phyloP scores from a whole-genome alignment of 1,140 invertebrate species.

The Saccostrea cuccullata region DNA sequence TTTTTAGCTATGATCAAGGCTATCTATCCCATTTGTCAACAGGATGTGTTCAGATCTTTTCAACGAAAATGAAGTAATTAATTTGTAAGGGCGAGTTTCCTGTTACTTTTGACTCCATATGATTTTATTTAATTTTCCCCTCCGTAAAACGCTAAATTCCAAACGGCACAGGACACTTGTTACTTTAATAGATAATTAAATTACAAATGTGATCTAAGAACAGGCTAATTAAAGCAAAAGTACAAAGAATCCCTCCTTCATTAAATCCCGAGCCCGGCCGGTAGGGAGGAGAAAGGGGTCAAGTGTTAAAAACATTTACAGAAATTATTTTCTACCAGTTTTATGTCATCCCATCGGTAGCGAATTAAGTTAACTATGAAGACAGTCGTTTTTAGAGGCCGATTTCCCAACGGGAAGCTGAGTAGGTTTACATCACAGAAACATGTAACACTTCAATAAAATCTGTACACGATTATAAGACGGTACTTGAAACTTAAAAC shows the following conservation, averaged over 20 bases:
- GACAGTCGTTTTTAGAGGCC: constrained; percentile 1
- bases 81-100: constrained; percentile 14
- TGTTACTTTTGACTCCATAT: constrained; percentile 13
- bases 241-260: constrained; percentile 21
- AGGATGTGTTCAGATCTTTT: neutral
- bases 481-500: constrained; percentile 19
- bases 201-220: constrained; percentile 17
- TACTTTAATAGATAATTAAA: constrained; percentile 32
- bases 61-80: constrained; percentile 25
- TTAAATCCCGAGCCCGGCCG: neutral
- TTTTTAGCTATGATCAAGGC: constrained; percentile 17
- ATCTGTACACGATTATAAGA: constrained; percentile 13
- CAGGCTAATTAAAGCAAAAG: constrained; percentile 3
- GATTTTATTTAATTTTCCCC: neutral
- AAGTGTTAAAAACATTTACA: constrained; percentile 21
- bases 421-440: constrained; percentile 16
- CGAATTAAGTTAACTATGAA: constrained; percentile 33
- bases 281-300: neutral
- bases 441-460: constrained; percentile 20
- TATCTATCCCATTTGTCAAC: constrained; percentile 27
- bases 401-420: neutral
- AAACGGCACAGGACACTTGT: constrained; percentile 18
- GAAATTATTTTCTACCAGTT: constrained; percentile 26
- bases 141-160: neutral
- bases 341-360: constrained; percentile 23